Conservation (phyloP, 1,140 invertebrate species). For the Trialeurodes vaporariorum region DNA sequence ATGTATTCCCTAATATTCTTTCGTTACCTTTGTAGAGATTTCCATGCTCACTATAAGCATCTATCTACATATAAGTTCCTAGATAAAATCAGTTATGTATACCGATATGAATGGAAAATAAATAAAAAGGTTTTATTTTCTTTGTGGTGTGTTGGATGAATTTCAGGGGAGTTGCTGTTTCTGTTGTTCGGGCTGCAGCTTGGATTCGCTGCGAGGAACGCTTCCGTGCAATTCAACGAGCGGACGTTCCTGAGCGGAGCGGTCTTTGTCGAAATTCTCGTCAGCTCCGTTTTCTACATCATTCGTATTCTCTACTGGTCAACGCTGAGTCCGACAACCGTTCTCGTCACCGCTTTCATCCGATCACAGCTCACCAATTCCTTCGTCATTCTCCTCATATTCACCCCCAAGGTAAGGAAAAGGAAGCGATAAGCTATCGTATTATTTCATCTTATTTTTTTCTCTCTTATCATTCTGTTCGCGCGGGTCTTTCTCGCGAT, state of each 20-base stretch:
- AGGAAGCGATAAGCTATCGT: too few species aligned
- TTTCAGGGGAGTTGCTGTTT: slow-evolving; percentile 69
- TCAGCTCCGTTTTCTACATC: slow-evolving; percentile 56
- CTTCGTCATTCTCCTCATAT: slow-evolving; percentile 57
- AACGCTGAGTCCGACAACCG: slow-evolving; percentile 46
- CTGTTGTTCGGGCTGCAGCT: slow-evolving; percentile 70
- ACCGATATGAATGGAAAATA: too few species aligned
- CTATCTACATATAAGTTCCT: too few species aligned
- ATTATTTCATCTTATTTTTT: too few species aligned
- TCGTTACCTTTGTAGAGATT: too few species aligned
- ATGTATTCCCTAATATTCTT: too few species aligned
- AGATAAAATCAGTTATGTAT: too few species aligned
- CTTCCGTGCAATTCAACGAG: slow-evolving; percentile 67
- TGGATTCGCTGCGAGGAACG: slow-evolving; percentile 66
- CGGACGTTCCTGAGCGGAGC: slow-evolving; percentile 63
- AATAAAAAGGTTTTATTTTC: too few species aligned
- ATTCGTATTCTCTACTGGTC: slow-evolving; percentile 47
- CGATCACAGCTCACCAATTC: slow-evolving; percentile 68
- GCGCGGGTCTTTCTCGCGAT: too few species aligned
- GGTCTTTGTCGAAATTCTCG: slow-evolving; percentile 57
- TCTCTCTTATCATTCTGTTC: too few species aligned
- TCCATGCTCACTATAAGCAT: too few species aligned
- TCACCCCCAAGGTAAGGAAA: slow-evolving; percentile 55
- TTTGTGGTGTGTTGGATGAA: too few species aligned
- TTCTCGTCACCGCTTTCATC: slow-evolving; percentile 53